Percentiles rank a stretch among this genome's conserved stretches.
phyloP scores from a whole-genome alignment of 2,113 vertebrate species.

The Galeopterus variegatus region DNA sequence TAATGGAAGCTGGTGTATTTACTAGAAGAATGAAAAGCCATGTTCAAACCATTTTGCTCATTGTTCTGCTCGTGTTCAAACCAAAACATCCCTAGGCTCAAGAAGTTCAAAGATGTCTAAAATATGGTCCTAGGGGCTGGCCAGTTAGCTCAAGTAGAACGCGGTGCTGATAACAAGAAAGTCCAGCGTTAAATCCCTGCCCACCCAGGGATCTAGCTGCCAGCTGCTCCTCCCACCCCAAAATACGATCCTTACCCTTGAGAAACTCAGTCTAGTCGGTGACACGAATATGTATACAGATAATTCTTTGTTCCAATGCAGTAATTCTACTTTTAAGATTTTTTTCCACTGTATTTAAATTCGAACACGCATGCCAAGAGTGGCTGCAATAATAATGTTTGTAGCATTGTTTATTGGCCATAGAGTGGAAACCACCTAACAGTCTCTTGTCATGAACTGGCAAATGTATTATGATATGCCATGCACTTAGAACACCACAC shows the following conservation, averaged over 20 bases:
- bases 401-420: too few relatives aligned
- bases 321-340: not conserved
- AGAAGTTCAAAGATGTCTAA: not conserved
- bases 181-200: too few relatives aligned
- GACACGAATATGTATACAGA: not conserved
- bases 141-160: too few relatives aligned
- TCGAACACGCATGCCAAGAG: not conserved
- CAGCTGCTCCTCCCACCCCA: not conserved
- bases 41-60: not conserved
- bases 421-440: not conserved
- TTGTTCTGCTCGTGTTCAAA: not conserved
- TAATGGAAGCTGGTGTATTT: accelerated
- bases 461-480: not conserved
- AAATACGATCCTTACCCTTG: too few relatives aligned
- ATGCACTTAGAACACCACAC: not conserved
- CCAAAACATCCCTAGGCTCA: not conserved
- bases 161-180: too few relatives aligned
- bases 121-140: too few relatives aligned
- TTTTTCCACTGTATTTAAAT: not conserved
- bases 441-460: not conserved
- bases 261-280: not conserved
- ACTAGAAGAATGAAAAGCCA: not conserved
- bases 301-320: not conserved
- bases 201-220: too few relatives aligned
- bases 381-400: not conserved